Conservation (phyloP, 2,888 invertebrate species). For the Phlogophora meticulosa region DNA sequence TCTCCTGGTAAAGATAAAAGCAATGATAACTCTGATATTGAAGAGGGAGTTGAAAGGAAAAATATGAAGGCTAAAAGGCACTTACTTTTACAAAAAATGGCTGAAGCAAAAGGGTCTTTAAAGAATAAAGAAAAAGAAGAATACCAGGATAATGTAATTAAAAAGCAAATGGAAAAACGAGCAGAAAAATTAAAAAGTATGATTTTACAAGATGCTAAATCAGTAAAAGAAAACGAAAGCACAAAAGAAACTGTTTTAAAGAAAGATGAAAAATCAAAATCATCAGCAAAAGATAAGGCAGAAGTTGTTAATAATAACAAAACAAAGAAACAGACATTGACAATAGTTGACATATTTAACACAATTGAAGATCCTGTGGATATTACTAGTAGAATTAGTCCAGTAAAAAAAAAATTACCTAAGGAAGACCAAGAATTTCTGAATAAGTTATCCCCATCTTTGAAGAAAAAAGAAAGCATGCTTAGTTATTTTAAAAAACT, state of each 20-base stretch:
- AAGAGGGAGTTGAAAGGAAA: slow-evolving; percentile 76
- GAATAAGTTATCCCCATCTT: slow-evolving; percentile 90
- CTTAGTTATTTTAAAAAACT: slow-evolving; percentile 91
- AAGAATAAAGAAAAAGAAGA: slow-evolving; percentile 91
- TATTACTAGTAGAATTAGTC: slow-evolving; percentile 39
- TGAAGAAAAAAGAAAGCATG: slow-evolving; percentile 91
- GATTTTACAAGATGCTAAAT: slow-evolving; percentile 76
- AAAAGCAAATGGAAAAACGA: slow-evolving; percentile 91
- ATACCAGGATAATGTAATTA: slow-evolving; percentile 90
- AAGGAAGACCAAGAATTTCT: slow-evolving; percentile 88
- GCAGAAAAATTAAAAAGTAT: slow-evolving; percentile 91
- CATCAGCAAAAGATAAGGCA: slow-evolving; percentile 15
- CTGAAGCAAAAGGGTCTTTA: slow-evolving; percentile 91
- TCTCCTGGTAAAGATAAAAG: slow-evolving; percentile 91
- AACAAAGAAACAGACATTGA: slow-evolving; percentile 66
- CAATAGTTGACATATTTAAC: slow-evolving; percentile 78
- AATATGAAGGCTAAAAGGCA: slow-evolving; percentile 86
- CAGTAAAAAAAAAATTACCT: slow-evolving; percentile 67
- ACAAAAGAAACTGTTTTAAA: slow-evolving; percentile 32
- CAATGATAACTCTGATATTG: slow-evolving; percentile 70
- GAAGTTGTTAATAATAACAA: slow-evolving; percentile 47
- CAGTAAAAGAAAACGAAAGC: slow-evolving; percentile 60
- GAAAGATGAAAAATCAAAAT: slow-evolving; percentile 37
- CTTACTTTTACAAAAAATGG: slow-evolving; percentile 91
- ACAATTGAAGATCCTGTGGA: slow-evolving; percentile 64